phyloP scores from a whole-genome alignment of 2,797 vertebrate genomes.

The Caiman crocodilus region DNA sequence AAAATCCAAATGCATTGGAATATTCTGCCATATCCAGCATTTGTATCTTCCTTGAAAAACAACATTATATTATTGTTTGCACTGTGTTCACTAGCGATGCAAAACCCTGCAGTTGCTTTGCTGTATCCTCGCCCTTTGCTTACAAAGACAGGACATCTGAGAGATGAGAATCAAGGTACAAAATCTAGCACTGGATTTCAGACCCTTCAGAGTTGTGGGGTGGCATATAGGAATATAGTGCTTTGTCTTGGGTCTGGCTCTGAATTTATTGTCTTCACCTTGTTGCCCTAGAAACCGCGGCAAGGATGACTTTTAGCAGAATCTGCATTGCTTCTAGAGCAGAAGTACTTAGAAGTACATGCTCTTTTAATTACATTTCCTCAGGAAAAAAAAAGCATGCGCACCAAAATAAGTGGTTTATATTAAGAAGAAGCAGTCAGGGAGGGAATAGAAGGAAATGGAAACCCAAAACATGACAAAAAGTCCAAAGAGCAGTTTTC shows the following conservation, averaged over 20 bases:
- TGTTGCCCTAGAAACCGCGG: not conserved
- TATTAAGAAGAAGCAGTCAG: not conserved
- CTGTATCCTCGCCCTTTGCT: not conserved
- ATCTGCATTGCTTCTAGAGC: not conserved
- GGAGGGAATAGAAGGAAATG: not conserved
- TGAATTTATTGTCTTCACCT: not conserved
- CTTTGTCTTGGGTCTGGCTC: not conserved
- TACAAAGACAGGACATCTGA: not conserved
- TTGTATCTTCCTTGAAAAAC: not conserved
- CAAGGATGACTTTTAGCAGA: not conserved
- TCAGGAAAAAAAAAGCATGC: not conserved
- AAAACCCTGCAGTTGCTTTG: not conserved
- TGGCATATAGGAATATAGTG: not conserved
- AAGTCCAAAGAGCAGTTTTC: not conserved
- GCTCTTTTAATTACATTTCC: not conserved
- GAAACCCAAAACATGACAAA: not conserved
- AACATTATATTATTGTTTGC: not conserved
- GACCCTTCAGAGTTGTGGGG: not conserved
- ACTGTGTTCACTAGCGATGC: not conserved
- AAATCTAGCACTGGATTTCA: not conserved
- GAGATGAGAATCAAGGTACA: not conserved
- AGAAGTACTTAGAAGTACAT: not conserved
- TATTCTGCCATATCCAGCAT: not conserved
- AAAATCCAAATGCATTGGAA: not conserved
- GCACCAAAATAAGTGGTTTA: not conserved